phyloP scores from a whole-genome alignment of 2,797 vertebrate species.

The Bryconaethiops microstoma region DNA sequence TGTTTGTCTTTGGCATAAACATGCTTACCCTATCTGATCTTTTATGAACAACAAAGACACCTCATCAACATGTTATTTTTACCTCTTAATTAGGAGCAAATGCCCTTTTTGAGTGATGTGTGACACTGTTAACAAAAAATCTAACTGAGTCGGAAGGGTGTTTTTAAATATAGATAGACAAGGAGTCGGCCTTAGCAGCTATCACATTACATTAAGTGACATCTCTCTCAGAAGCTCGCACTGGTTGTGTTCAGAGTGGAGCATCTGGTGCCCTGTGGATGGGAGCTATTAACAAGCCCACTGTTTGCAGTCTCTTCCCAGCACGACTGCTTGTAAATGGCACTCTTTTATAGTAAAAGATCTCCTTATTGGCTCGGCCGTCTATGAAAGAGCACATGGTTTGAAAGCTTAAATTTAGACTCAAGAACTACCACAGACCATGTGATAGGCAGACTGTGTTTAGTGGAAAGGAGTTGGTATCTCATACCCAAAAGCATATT shows the following conservation, averaged over 20 bases:
- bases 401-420: constrained; percentile 77
- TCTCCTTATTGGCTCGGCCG: constrained; percentile 71
- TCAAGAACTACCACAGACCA: constrained; percentile 72
- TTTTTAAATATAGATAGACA: constrained; percentile 50
- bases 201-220: constrained; percentile 69
- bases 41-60: constrained; percentile 13
- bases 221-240: constrained; percentile 63
- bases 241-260: constrained; percentile 66
- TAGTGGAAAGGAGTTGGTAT: constrained; percentile 65
- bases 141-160: constrained; percentile 16
- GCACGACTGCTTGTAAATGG: constrained; percentile 81
- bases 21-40: constrained; percentile 1
- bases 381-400: constrained; percentile 79
- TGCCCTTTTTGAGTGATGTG: constrained; percentile 4
- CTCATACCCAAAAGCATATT: constrained; percentile 60
- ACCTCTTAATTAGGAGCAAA: constrained; percentile 26
- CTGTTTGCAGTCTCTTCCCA: constrained; percentile 74
- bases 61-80: constrained; percentile 14
- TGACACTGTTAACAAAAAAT: constrained; percentile 9
- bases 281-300: constrained; percentile 77
- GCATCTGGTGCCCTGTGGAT: constrained; percentile 78
- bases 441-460: constrained; percentile 69
- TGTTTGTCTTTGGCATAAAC: constrained; percentile 19
- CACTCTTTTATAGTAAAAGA: constrained; percentile 77
- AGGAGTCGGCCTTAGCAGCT: constrained; percentile 52